Base-by-base conservation (phyloP, 2,797 vertebrate genomes). In the Cetoscarus ocellatus region DNA sequence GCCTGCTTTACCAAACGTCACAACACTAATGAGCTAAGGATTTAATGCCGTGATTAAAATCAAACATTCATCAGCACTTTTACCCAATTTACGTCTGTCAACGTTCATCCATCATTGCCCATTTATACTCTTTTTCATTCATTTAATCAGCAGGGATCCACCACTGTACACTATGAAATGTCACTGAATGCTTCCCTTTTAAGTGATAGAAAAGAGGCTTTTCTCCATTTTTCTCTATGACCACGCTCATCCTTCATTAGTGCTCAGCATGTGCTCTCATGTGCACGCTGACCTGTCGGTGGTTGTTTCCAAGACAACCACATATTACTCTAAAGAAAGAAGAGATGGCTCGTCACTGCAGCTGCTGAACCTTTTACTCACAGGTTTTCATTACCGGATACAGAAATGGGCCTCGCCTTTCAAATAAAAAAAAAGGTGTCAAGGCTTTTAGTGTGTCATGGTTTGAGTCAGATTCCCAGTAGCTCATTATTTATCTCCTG, bases 281-380 rank as follows among this genome's bases (percentile, higher is more conserved):
- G 76, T 75, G 74, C 79, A 79, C 34, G 61, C 74, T 91, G 83
- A 94, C 92, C 93, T 83, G 84, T 82, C 77, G 83, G 73, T 73
- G 75, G 81, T 91, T 83, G 94, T 95, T 94, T 93, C 94, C 94
- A 94, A 92, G 93, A 94, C 94, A 93, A 95, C 88, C 87, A 83
- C 79, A 64, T 80, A 88, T 51, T 86, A 89, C 79, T 77, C 80
- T 61, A 83, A 85, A 85, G 82, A 78, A 78, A 72, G 67, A 78
- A 57, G 10, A 73, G 10, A 73, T n/a, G 39, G 58, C 60, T 86
- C 67, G 53, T 87, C 88, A 80, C 82, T 86, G 50, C 38, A 78
- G 82, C 70, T 77, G 77, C 9, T 59, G 18, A 79, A 75, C 73
- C 62, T 72, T 5, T 65, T 62, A 60, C 67, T 64, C 67, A 8